Evolutionary conservation across 2,113 vertebrate species (phyloP), one percentile per base, ranked within the genome.

Genomic region (Sinocyclocheilus anophthalmus): DNA sequence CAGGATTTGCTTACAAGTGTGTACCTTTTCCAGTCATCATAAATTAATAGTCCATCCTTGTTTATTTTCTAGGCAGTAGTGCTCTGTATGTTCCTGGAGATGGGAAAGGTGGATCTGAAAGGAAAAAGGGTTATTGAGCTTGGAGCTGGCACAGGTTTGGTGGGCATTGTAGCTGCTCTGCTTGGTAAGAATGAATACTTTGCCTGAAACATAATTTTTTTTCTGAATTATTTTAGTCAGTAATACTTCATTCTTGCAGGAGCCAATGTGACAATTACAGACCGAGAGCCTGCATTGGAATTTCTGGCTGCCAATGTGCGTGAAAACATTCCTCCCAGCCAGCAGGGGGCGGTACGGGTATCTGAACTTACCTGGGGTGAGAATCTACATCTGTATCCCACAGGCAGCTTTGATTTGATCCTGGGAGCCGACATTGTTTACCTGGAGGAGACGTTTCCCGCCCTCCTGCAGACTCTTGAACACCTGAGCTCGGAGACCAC

Each of bases 391-490:
- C 92, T 87, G 13, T 99, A 96, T 88, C 89, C 93, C 12, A 80
- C 93, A 0, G 95, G 95, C 82, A 92, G 94, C 2, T 99, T 95
- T 86, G 97, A 99, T 63, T 84, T 99, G 14, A 88, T 99, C 22
- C 92, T 99, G 73, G 98, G 98, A 63, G 97, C 98, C 0, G 98
- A 99, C 92, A 97, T 99, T 0, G 93, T 99, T 63, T 99, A 99
- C 90, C 93, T 99, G 92, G 97, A 98, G 92, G 96, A 98, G 91
- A 98, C 97, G 0, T 99, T 99, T 78, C 84, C 85, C 10, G 94
- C 95, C 0, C 95, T 99, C 88, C 94, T 99, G 84, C 90, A 90
- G 61, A 99, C 98, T 0, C 87, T 99, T 90, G 93, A 96, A 75
- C 93, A 99, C 90, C 91, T 99, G 84, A 96, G 97, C 88, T 94